Percentiles rank a stretch among this genome's conserved stretches.
Evolutionary conservation across 2,888 invertebrate species (phyloP).

Genomic region (Criorhina ranunculi): DNA sequence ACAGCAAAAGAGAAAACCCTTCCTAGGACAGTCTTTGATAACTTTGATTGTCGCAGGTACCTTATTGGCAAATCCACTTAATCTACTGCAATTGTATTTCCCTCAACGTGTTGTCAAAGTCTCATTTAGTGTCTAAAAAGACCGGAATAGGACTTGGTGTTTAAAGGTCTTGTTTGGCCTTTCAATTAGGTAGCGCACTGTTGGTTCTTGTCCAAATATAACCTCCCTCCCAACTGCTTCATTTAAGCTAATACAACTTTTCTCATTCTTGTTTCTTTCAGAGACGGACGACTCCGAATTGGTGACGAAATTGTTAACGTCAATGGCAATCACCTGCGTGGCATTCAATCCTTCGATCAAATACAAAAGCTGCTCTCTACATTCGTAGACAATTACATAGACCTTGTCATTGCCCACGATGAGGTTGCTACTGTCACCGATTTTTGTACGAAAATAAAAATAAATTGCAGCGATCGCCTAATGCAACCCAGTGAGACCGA

Average conservation of each 20-base stretch:
- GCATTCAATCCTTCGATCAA: constrained; percentile 88
- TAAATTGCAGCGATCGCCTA: constrained; percentile 78
- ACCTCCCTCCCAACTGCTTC: too few species aligned
- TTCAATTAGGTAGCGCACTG: too few species aligned
- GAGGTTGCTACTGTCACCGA: constrained; percentile 86
- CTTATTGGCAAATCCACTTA: too few species aligned
- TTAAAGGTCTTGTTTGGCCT: too few species aligned
- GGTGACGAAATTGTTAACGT: constrained; percentile 96
- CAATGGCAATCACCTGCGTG: constrained; percentile 92
- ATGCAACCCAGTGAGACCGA: constrained; percentile 40
- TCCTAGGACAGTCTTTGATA: too few species aligned
- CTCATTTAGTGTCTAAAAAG: too few species aligned
- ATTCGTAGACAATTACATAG: constrained; percentile 85
- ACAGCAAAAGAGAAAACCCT: too few species aligned
- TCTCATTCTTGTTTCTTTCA: constrained; percentile 80
- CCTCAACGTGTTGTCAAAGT: too few species aligned
- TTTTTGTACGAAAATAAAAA: constrained; percentile 83
- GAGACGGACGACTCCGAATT: constrained; percentile 92
- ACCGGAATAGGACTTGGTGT: too few species aligned
- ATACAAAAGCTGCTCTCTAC: constrained; percentile 86
- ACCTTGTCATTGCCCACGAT: constrained; percentile 88
- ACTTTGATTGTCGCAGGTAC: too few species aligned
- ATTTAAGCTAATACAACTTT: neutral
- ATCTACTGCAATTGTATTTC: too few species aligned
- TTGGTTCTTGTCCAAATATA: too few species aligned